Percentiles rank a stretch among this genome's conserved stretches.
These are phyloP conservation scores for Cavia porcellus DNA, from an alignment of 2,113 vertebrate species.

Conservation along the genomic window DNA sequence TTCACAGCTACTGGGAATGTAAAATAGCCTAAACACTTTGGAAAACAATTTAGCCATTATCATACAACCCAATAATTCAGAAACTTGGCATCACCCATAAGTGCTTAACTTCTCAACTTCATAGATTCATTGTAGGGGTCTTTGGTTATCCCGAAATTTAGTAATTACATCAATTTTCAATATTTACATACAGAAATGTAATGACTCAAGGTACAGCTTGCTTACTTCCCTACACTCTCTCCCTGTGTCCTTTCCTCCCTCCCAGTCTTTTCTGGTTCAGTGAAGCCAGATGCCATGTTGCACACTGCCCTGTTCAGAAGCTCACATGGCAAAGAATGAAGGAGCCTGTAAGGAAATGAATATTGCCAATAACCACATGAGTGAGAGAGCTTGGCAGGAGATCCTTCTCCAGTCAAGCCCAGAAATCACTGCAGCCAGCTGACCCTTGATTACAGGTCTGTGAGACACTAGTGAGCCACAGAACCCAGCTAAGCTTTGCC, in stretches of 20 bases:
- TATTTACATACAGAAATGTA: not conserved
- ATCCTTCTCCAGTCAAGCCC: not conserved
- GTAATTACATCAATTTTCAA: not conserved
- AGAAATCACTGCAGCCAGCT: not conserved
- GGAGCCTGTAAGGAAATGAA: not conserved
- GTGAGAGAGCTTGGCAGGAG: not conserved
- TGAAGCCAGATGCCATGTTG: not conserved
- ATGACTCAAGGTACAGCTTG: not conserved
- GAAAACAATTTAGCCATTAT: not conserved
- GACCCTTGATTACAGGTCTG: too few species aligned
- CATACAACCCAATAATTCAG: not conserved
- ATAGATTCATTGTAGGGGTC: not conserved
- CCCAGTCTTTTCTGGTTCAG: not conserved
- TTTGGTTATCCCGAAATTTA: not conserved
- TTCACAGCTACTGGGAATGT: not conserved
- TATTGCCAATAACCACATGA: not conserved
- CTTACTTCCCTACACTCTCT: not conserved
- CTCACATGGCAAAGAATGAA: not conserved
- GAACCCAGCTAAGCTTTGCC: not conserved
- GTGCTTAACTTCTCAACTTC: not conserved
- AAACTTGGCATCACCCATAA: not conserved
- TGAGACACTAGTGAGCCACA: not conserved
- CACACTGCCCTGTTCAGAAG: not conserved
- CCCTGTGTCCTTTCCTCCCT: too few species aligned
- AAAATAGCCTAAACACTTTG: not conserved